Conservation (phyloP, 2,888 invertebrate genomes). For the Baccha elongata region DNA sequence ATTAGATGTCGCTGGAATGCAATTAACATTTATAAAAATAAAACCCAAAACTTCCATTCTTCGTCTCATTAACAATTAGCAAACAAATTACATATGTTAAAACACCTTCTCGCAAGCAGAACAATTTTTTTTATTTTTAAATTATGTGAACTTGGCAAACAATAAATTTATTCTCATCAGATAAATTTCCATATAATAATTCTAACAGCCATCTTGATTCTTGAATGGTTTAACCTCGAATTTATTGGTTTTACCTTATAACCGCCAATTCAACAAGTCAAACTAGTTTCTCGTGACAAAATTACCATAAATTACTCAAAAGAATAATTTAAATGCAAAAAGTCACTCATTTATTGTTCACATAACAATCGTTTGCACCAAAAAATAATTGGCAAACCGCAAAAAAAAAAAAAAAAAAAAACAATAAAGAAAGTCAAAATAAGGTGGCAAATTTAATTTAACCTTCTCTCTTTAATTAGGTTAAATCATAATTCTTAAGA, state of each 20-base stretch:
- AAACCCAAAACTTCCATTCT: too few relatives aligned
- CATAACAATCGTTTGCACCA: not conserved
- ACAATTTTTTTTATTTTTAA: not conserved
- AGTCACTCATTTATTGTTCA: not conserved
- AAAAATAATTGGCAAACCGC: not conserved
- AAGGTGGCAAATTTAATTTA: not conserved
- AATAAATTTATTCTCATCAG: too few relatives aligned
- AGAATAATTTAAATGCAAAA: conserved; percentile 7
- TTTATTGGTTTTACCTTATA: conserved; percentile 23
- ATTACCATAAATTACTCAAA: conserved; percentile 5
- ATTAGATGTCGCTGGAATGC: too few relatives aligned
- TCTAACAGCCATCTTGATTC: not conserved
- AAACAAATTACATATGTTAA: too few relatives aligned
- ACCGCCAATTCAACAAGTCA: conserved; percentile 9
- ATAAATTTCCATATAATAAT: conserved; percentile 7
- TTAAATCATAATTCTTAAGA: conserved; percentile 11
- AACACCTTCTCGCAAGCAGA: too few relatives aligned
- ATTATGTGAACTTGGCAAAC: not conserved
- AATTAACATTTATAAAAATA: too few relatives aligned
- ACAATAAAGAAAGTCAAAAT: conserved; percentile 3
- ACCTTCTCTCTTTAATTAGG: conserved; percentile 11
- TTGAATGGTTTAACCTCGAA: not conserved
- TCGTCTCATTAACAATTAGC: too few relatives aligned
- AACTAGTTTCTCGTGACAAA: conserved; percentile 1
- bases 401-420: too few relatives aligned